Conservation (phyloP, 2,797 vertebrate species). For the Ispidina lecontei region DNA sequence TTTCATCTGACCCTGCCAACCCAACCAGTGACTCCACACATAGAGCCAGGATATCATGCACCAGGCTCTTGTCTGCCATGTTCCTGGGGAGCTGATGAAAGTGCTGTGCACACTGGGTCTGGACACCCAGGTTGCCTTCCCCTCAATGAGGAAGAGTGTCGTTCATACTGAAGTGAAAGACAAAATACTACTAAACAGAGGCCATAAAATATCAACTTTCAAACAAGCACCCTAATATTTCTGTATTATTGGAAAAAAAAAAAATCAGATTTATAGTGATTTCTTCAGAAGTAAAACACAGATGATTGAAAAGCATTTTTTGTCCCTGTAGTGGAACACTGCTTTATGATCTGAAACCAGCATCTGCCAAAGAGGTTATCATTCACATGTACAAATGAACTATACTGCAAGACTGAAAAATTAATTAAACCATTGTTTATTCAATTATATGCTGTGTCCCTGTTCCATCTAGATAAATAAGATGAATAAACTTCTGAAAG, state of each 20-base stretch:
- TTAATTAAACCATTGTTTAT: conserved; percentile 26
- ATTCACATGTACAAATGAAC: neutral
- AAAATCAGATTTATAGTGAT: neutral
- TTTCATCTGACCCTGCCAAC: neutral
- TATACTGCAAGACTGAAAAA: neutral
- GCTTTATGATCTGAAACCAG: neutral
- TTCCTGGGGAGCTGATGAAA: neutral
- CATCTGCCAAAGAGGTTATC: neutral
- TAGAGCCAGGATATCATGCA: rapidly evolving
- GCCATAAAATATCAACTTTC: neutral
- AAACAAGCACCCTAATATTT: neutral
- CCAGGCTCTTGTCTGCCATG: neutral
- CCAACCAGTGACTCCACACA: neutral
- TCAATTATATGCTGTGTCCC: neutral
- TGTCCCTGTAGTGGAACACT: neutral
- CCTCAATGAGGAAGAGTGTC: neutral
- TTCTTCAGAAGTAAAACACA: neutral
- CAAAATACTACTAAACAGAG: neutral
- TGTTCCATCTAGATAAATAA: neutral
- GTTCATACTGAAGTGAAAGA: neutral
- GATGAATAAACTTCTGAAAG: conserved; percentile 12
- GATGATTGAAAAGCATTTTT: neutral
- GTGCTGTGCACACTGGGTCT: neutral
- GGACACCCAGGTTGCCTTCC: neutral
- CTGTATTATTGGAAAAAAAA: neutral